These are phyloP conservation scores for Pygoscelis antarcticus DNA, from an alignment of 2,113 vertebrate genomes.

Conservation along the genomic window DNA sequence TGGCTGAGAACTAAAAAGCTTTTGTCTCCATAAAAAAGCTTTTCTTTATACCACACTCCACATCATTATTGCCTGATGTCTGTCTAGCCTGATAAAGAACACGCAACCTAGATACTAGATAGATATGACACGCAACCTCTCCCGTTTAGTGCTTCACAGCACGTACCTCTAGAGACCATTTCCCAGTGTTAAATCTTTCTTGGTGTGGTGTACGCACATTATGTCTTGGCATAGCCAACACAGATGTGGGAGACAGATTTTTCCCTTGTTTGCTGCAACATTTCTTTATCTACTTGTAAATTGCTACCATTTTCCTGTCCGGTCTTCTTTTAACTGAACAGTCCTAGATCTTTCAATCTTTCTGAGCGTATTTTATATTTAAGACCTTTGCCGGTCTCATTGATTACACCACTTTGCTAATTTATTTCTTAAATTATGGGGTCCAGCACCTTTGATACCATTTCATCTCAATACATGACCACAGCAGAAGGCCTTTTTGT, in stretches of 20 bases:
- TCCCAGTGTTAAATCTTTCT: not conserved
- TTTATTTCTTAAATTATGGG: not conserved
- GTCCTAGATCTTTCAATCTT: not conserved
- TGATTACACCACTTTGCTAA: not conserved
- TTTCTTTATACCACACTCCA: not conserved
- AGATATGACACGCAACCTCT: not conserved
- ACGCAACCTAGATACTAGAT: not conserved
- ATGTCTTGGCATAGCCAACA: not conserved
- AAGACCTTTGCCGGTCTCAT: not conserved
- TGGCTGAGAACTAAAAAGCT: not conserved
- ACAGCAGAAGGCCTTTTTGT: not conserved
- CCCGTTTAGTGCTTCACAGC: not conserved
- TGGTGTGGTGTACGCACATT: rapidly evolving
- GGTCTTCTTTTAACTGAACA: not conserved
- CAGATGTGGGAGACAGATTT: not conserved
- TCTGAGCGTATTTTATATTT: not conserved
- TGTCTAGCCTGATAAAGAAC: not conserved
- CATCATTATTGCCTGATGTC: not conserved
- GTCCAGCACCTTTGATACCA: not conserved
- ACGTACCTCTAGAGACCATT: not conserved
- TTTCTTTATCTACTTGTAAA: not conserved
- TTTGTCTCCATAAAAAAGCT: not conserved
- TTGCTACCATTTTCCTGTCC: not conserved
- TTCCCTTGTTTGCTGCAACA: not conserved
- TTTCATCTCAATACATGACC: not conserved